phyloP scores from a whole-genome alignment of 2,888 invertebrate species.

The Heteromyza rotundicornis region DNA sequence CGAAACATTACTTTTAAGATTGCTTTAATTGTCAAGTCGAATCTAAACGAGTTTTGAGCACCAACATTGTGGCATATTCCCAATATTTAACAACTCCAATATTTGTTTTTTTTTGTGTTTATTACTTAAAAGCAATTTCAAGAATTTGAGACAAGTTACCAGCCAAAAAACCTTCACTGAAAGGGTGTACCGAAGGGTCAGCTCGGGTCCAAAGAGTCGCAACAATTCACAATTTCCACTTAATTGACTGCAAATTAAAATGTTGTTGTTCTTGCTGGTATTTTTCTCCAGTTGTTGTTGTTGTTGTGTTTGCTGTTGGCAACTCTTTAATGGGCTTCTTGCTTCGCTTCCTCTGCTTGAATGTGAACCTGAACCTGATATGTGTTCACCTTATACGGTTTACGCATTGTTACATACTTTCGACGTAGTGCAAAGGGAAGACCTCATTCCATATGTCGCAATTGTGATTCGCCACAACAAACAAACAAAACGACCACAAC shows the following conservation, averaged over 20 bases:
- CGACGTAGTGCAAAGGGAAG: background rate
- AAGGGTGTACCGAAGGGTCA: no score
- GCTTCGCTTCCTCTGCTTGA: background rate
- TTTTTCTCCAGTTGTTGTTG: constrained; percentile 4
- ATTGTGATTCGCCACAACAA: no score
- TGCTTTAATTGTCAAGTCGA: no score
- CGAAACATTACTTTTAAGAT: no score
- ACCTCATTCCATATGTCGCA: background rate
- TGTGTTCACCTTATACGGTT: background rate
- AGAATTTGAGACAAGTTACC: background rate
- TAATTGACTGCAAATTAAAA: constrained; percentile 5
- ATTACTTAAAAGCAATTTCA: background rate
- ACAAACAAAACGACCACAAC: no score
- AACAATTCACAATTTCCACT: background rate
- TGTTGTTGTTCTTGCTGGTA: background rate
- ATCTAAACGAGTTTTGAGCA: no score
- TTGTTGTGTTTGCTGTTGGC: background rate
- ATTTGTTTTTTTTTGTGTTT: background rate
- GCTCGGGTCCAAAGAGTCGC: background rate
- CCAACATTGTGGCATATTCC: no score
- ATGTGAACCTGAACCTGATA: background rate
- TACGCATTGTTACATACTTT: background rate
- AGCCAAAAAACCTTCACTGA: background rate
- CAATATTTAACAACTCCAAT: no score
- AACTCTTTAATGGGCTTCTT: background rate